Evolutionary conservation across 2,888 invertebrate species (phyloP), one percentile per base, ranked within the genome.

Genomic region (Athetis lepigone): DNA sequence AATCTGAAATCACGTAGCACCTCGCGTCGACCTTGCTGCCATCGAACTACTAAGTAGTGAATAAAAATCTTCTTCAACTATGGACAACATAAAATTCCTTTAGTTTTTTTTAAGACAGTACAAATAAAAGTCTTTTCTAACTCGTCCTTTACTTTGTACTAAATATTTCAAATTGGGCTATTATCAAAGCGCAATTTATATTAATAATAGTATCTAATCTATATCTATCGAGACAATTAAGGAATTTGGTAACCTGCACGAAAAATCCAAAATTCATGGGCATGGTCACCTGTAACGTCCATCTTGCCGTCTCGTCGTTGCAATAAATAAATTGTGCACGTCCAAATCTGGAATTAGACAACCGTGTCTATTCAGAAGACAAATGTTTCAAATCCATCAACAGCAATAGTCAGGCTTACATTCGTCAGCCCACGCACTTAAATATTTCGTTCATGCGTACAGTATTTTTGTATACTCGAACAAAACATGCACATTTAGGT

Each of bases 401-500:
- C 19, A 3, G 29, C 21, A 23, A 11, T 37, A n/a, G 4, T 7
- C 11, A 43, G 21, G 47, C 7, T 9, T 74, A n/a, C 36, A 70
- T 70, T 60, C 43, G 70, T 45, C 29, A 37, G 18, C 47, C 7
- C 37, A 57, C 23, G 43, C 56, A 21, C 19, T 50, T 54, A 11
- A 40, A 50, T 60, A 52, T 56, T 58, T 40, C 29, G 47, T 60
- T 68, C 52, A 59, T 61, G 72, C 63, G 63, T 66, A 67, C 50
- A 42, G 52, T 43, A 45, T 56, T 73, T 71, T 66, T 75, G 40
- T 60, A 6, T 7, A 39, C 11, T 9, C 13, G 19, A 55, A 54
- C 58, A 45, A 62, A 76, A 55, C 60, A 69, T 61, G 65, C 75
- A 70, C 58, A 74, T 62, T 77, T 71, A 78, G 65, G 55, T 67